Conservation (phyloP, 2,888 invertebrate species). For the Melanostoma mellinum region DNA sequence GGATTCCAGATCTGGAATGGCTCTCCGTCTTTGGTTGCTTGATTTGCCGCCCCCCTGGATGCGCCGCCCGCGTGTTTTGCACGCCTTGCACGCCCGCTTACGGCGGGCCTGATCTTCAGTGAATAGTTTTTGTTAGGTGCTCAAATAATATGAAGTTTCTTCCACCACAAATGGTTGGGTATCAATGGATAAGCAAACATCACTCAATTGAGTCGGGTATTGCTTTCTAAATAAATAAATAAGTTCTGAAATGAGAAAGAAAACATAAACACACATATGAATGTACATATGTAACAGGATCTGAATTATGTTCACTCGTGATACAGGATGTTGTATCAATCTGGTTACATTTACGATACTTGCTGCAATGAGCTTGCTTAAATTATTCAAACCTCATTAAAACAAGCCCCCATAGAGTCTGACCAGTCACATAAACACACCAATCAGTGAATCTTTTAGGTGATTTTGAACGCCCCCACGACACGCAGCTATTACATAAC, state of each 20-base stretch:
- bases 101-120: too few species aligned
- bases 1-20: too few species aligned
- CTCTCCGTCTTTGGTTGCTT: too few species aligned
- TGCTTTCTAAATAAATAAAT: constrained; percentile 38
- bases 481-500: constrained; percentile 45
- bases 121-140: not conserved
- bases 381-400: constrained; percentile 35
- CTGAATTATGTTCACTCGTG: too few species aligned
- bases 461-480: not conserved
- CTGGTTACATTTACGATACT: constrained; percentile 15
- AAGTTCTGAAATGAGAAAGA: constrained; percentile 13
- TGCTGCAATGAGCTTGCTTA: constrained; percentile 2
- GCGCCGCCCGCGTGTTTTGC: too few species aligned
- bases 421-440: constrained; percentile 11
- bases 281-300: too few species aligned
- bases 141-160: too few species aligned
- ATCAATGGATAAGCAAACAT: constrained; percentile 2
- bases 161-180: constrained; percentile 5
- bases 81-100: too few species aligned
- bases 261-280: too few species aligned
- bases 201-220: constrained; percentile 6
- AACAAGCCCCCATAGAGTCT: not conserved
- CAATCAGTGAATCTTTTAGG: constrained; percentile 40
- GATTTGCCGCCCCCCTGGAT: too few species aligned
- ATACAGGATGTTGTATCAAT: not conserved